These are phyloP conservation scores for Chelonus formosanus DNA, from an alignment of 2,888 invertebrate species.

Conservation along the genomic window DNA sequence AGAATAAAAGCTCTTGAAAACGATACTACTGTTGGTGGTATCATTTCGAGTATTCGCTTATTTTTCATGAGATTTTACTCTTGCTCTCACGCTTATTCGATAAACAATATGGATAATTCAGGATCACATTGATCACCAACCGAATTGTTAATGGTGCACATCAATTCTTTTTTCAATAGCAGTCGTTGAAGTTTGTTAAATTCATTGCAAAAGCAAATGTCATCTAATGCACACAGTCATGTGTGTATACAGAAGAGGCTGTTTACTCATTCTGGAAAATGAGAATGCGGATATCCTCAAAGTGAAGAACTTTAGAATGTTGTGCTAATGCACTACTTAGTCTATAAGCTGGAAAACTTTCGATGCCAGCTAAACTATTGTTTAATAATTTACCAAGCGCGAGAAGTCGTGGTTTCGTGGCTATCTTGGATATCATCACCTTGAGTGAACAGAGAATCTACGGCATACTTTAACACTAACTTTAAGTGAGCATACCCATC, in stretches of 20 bases:
- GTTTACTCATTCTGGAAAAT: not conserved
- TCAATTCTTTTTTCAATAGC: conserved; percentile 20
- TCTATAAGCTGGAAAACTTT: conserved; percentile 39
- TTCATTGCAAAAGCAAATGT: not conserved
- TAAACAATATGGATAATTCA: conserved; percentile 31
- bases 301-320: conserved; percentile 32
- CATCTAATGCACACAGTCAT: not conserved
- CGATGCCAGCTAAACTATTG: conserved; percentile 31
- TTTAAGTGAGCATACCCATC: not conserved
- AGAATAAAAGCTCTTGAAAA: conserved; percentile 10
- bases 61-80: conserved; percentile 14
- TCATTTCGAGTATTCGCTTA: conserved; percentile 19
- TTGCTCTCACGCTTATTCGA: conserved; percentile 6
- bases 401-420: conserved; percentile 6
- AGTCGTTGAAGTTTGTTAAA: conserved; percentile 5
- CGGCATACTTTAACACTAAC: conserved; percentile 3
- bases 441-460: not conserved
- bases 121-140: conserved; percentile 11
- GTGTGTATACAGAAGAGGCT: not conserved
- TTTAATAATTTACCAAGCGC: conserved; percentile 38
- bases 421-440: conserved; percentile 4
- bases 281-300: not conserved
- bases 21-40: conserved; percentile 13
- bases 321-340: conserved; percentile 42
- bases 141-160: conserved; percentile 3